Conservation (phyloP, 1,140 invertebrate species). For the Camponotus vicinus region DNA sequence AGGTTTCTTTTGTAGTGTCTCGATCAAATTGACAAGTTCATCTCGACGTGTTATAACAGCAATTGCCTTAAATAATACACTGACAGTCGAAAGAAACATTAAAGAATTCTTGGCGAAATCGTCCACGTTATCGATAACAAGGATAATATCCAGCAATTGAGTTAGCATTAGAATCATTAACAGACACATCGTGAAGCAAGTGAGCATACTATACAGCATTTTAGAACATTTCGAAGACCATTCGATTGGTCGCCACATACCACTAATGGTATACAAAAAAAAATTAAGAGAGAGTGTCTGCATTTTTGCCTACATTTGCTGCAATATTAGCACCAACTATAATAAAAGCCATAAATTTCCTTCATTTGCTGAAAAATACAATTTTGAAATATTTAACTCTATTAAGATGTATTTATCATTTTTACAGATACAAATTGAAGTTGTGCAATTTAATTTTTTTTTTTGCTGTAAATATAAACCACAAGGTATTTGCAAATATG, state of each 20-base stretch:
- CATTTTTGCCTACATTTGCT: not conserved
- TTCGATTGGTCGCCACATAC: conserved; percentile 41
- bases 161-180: not conserved
- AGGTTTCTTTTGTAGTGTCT: not conserved
- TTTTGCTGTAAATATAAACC: not conserved
- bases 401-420: not conserved
- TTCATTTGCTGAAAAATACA: too few relatives aligned
- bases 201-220: conserved; percentile 5
- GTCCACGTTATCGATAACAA: conserved; percentile 22
- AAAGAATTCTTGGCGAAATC: not conserved
- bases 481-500: not conserved
- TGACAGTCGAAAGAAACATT: not conserved
- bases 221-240: conserved; percentile 25
- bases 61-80: not conserved
- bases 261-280: conserved; percentile 20
- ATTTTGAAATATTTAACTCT: too few relatives aligned
- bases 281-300: conserved; percentile 34
- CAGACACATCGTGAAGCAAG: not conserved
- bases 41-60: not conserved
- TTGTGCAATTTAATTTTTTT: not conserved
- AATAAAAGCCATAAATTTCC: not conserved
- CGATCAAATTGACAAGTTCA: not conserved
- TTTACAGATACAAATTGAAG: not conserved
- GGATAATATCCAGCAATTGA: not conserved
- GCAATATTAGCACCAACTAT: too few relatives aligned